Base-by-base conservation (phyloP, 2,113 vertebrate species). In the Marmota monax region DNA sequence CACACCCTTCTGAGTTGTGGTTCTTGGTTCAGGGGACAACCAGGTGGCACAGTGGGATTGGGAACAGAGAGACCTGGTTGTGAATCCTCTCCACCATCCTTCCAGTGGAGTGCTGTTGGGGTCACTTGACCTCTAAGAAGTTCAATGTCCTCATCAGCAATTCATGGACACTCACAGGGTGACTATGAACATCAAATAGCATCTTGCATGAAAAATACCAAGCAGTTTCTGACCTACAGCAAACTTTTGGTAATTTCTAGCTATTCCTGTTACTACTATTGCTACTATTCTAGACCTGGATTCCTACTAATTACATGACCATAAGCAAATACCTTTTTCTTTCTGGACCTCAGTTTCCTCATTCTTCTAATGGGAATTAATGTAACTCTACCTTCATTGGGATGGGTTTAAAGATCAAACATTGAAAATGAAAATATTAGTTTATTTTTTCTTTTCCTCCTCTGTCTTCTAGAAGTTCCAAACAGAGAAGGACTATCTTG, bases 381-480 rank as follows among this genome's bases (percentile, higher is more conserved):
- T 34, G 51, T 27, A 69, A 45, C 88, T 4, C 23, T 34, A 56
- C 7, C 20, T 51, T 84, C 84, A 45, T 0, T 17, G 51, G 16
- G 32, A 7, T 78, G 7, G 5, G 34, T 61, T 67, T 90, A 34
- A 84, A 82, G 72, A 63, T 39, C 20, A 34, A 83, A 88, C 48
- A 37, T 65, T 27, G 69, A n/a, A 84, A 96, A 45, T 20, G 22
- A 45, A 72, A 61, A 78, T 63, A 72, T 58, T 76, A 12, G 32
- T 63, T 69, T 56, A 63, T 76, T 86, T 86, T 73, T 29, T 85
- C 51, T 63, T 89, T 42, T 89, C 37, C n/a, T 78, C 10, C 23
- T 79, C 53, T 79, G 42, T 37, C 86, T 85, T 53, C 53, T 51
- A 87, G 74, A 74, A 92, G 16, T n/a, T 53, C 51, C 32, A 61